Conservation (phyloP, 1,140 invertebrate species). For the Bombus waltoni region DNA sequence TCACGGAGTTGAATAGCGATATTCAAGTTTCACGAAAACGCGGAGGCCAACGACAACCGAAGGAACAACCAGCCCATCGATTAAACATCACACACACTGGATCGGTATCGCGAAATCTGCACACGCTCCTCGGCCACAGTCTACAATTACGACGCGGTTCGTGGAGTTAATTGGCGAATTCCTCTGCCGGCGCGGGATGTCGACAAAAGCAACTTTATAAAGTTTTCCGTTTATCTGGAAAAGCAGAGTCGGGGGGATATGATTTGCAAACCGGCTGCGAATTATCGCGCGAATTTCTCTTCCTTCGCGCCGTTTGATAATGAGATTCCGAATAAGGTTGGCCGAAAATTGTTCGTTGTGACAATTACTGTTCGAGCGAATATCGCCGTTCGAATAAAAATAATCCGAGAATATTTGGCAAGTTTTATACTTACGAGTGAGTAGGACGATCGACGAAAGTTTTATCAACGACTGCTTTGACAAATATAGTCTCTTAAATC, state of each 20-base stretch:
- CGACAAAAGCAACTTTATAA: constrained; percentile 62
- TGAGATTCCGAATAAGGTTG: constrained; percentile 1
- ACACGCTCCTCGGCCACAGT: background rate
- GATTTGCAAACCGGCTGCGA: constrained; percentile 40
- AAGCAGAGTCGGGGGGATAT: constrained; percentile 31
- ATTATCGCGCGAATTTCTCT: constrained; percentile 47
- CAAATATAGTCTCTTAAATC: no score
- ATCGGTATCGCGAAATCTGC: constrained; percentile 23
- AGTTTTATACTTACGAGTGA: no score
- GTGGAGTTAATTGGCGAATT: constrained; percentile 64
- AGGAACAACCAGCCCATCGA: constrained; percentile 41
- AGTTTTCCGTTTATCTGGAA: constrained; percentile 58
- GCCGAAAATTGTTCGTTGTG: background rate
- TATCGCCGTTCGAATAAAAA: background rate
- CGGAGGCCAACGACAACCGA: constrained; percentile 12
- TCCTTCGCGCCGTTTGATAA: constrained; percentile 10
- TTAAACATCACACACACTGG: constrained; percentile 48
- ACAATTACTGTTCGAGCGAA: background rate
- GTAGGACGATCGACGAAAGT: no score
- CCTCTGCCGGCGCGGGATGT: constrained; percentile 46
- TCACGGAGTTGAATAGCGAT: background rate
- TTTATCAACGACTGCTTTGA: no score
- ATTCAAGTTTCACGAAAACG: no score
- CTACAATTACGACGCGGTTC: constrained; percentile 64
- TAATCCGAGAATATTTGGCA: no score